A percentile compares a stretch with the other conserved stretches of the same genome.
Evolutionary conservation across 2,113 vertebrate species (phyloP).

Genomic region (Neogobius melanostomus): DNA sequence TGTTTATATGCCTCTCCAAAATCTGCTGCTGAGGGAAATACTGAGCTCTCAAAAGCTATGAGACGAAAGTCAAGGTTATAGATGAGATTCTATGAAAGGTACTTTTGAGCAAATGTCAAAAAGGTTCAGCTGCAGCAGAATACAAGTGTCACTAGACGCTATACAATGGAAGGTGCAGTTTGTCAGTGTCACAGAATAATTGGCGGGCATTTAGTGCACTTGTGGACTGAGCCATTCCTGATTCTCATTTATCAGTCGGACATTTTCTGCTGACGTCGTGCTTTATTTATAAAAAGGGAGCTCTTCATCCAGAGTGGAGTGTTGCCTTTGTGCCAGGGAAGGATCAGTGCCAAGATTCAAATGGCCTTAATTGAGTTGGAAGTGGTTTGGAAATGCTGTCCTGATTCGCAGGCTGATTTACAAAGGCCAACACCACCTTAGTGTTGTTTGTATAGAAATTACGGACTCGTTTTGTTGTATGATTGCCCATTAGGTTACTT

Average conservation of each 20-base stretch:
- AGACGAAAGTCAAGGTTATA: neutral
- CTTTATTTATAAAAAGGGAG: slow-evolving; percentile 14
- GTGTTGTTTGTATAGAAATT: slow-evolving; percentile 29
- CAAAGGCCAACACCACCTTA: slow-evolving; percentile 49
- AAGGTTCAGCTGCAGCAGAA: neutral
- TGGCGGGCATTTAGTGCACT: slow-evolving; percentile 11
- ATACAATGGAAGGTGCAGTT: slow-evolving; percentile 18
- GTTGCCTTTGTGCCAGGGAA: slow-evolving; percentile 37
- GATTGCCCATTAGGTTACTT: slow-evolving; percentile 45
- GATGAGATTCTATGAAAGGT: neutral
- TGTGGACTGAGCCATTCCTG: slow-evolving; percentile 23
- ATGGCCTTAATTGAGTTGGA: slow-evolving; percentile 57
- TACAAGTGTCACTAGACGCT: slow-evolving; percentile 3
- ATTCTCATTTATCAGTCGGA: slow-evolving; percentile 35
- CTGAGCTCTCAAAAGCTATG: neutral
- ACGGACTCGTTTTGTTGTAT: slow-evolving; percentile 22
- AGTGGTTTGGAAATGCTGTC: slow-evolving; percentile 48
- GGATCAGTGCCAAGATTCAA: slow-evolving; percentile 54
- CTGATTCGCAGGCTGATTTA: slow-evolving; percentile 39
- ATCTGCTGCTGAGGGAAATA: neutral
- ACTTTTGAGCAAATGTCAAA: neutral
- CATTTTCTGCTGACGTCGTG: slow-evolving; percentile 42
- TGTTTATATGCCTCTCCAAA: neutral
- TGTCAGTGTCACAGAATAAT: slow-evolving; percentile 41
- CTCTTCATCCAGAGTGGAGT: slow-evolving; percentile 22